Evolutionary conservation across 2,888 invertebrate genomes (phyloP).

Genomic region (Eremobia ochroleuca): DNA sequence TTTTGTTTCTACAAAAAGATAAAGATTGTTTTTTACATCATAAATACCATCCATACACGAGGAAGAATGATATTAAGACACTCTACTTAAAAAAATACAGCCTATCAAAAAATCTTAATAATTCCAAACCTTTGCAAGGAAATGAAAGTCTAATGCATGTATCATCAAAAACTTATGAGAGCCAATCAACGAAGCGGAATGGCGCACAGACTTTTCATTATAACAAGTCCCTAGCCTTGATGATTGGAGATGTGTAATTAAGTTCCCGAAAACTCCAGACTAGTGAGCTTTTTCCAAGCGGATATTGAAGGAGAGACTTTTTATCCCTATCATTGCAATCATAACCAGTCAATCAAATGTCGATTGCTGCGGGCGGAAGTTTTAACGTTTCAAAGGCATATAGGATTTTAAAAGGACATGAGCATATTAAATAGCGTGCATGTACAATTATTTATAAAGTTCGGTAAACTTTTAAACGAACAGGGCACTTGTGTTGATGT

Average conservation of each 20-base stretch:
- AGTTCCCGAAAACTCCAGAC: slow-evolving; percentile 58
- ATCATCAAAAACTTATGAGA: slow-evolving; percentile 19
- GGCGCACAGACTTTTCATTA: slow-evolving; percentile 39
- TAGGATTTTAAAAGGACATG: slow-evolving; percentile 28
- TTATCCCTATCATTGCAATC: slow-evolving; percentile 62
- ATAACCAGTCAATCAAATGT: slow-evolving; percentile 64
- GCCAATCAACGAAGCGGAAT: slow-evolving; percentile 29
- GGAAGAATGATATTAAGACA: no score
- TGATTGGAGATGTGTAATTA: slow-evolving; percentile 57
- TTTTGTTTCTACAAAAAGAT: not conserved
- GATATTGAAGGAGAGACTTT: slow-evolving; percentile 62
- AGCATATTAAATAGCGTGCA: not conserved
- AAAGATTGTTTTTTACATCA: not conserved
- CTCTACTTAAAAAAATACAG: not conserved
- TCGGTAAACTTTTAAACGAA: slow-evolving; percentile 2
- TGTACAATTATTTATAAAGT: slow-evolving; percentile 12
- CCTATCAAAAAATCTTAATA: not conserved
- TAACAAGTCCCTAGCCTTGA: slow-evolving; percentile 23
- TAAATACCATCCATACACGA: not conserved
- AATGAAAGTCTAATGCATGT: slow-evolving; percentile 23
- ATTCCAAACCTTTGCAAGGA: not conserved
- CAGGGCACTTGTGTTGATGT: not conserved
- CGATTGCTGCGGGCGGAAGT: slow-evolving; percentile 58
- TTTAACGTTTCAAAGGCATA: slow-evolving; percentile 45
- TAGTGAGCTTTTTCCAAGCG: slow-evolving; percentile 45